Evolutionary conservation across 2,113 vertebrate species (phyloP).

Genomic region (Caranx ignobilis): DNA sequence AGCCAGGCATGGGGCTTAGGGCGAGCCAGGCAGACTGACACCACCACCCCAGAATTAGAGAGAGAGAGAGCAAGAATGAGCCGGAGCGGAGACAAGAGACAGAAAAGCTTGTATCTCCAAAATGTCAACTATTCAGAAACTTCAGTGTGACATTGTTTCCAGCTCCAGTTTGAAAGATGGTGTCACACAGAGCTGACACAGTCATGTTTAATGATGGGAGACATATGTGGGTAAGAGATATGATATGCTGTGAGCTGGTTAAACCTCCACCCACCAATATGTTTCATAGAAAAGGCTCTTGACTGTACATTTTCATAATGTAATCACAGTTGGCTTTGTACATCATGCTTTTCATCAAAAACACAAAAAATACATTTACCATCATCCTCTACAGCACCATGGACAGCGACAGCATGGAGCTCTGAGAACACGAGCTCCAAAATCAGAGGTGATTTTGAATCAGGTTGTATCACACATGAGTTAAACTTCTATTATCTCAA

Average conservation of each 20-base stretch:
- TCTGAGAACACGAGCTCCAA: too few species aligned
- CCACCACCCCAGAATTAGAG: slow-evolving; percentile 33
- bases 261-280: neutral
- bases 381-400: neutral
- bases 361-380: neutral
- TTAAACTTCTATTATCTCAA: too few species aligned
- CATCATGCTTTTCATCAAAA: neutral
- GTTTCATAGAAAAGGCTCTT: neutral
- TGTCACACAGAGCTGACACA: neutral
- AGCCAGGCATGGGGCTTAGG: slow-evolving; percentile 53
- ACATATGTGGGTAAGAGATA: neutral
- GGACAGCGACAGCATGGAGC: neutral
- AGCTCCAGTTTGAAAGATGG: neutral
- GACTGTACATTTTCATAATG: neutral
- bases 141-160: slow-evolving; percentile 5
- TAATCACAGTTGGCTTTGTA: neutral
- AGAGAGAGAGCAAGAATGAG: slow-evolving; percentile 20
- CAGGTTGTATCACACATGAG: too few species aligned
- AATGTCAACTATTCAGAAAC: slow-evolving; percentile 23
- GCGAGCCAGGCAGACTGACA: slow-evolving; percentile 51
- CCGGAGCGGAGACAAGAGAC: neutral
- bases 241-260: neutral
- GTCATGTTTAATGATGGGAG: neutral
- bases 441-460: too few species aligned
- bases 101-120: slow-evolving; percentile 20